Conservation (phyloP, 2,797 vertebrate genomes). For the Aratinga solstitialis region DNA sequence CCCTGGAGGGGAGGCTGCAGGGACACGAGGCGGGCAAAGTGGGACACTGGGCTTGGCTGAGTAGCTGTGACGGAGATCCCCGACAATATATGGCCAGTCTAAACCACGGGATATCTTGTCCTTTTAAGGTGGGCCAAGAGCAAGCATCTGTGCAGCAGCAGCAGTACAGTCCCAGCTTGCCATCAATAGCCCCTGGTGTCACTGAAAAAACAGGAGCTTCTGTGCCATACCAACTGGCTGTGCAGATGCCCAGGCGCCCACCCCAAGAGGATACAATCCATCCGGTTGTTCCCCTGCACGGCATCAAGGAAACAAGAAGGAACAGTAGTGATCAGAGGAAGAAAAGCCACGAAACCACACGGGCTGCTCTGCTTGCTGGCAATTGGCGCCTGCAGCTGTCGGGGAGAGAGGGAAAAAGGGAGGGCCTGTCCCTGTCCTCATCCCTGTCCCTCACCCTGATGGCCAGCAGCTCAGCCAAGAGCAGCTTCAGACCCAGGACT, state of each 20-base stretch:
- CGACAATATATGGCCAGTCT: conserved; percentile 43
- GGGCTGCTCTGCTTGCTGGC: conserved; percentile 37
- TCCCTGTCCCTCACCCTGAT: neutral
- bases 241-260: conserved; percentile 52
- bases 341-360: conserved; percentile 53
- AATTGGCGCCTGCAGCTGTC: conserved; percentile 69
- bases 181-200: conserved; percentile 57
- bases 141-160: conserved; percentile 61
- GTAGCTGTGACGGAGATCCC: conserved; percentile 42
- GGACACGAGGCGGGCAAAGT: accelerated
- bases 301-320: conserved; percentile 56
- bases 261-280: neutral
- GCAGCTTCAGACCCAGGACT: neutral
- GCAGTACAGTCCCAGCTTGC: conserved; percentile 26
- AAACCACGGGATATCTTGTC: conserved; percentile 57
- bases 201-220: conserved; percentile 17
- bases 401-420: neutral
- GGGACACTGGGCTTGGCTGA: neutral
- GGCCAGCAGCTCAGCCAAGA: neutral
- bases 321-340: conserved; percentile 38
- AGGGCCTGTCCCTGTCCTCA: neutral
- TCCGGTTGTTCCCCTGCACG: conserved; percentile 18
- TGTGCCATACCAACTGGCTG: conserved; percentile 37
- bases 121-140: conserved; percentile 70
- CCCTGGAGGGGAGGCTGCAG: neutral